Conservation (phyloP, 2,113 vertebrate genomes). For the Bothrops jararaca region DNA sequence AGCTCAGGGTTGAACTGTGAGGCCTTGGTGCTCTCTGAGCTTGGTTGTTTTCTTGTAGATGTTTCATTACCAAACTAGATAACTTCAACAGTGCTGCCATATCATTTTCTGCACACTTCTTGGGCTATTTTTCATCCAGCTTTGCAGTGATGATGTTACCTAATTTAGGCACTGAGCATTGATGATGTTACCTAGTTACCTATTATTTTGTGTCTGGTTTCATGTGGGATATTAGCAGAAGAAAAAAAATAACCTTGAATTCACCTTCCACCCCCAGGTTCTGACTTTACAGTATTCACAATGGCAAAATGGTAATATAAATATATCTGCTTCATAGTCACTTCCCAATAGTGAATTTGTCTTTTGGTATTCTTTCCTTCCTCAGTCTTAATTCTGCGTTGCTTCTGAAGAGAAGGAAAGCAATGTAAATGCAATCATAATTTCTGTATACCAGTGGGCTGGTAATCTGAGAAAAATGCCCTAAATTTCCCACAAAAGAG, state of each 20-base stretch:
- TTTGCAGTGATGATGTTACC: background rate
- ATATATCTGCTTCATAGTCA: background rate
- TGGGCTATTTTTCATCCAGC: background rate
- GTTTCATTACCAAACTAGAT: background rate
- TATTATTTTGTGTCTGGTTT: background rate
- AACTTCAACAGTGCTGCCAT: background rate
- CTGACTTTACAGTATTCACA: background rate
- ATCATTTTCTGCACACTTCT: background rate
- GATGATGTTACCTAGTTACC: background rate
- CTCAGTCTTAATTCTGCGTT: constrained; percentile 18
- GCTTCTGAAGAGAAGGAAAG: background rate
- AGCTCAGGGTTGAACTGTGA: background rate
- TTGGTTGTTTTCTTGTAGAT: background rate
- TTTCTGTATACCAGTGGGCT: background rate
- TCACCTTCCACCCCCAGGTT: background rate
- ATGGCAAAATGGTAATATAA: background rate
- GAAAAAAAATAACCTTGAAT: background rate
- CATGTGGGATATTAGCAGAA: background rate
- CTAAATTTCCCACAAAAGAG: constrained; percentile 35
- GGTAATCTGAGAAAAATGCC: constrained; percentile 26
- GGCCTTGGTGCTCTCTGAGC: background rate
- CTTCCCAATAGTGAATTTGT: fast-evolving
- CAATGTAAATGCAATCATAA: constrained; percentile 1
- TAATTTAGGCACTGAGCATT: too few relatives aligned
- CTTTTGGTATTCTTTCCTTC: constrained; percentile 2